A percentile compares a stretch with the other conserved stretches of the same genome.
Conservation (phyloP, 2,888 invertebrate genomes). For the Hemaris fuciformis region DNA sequence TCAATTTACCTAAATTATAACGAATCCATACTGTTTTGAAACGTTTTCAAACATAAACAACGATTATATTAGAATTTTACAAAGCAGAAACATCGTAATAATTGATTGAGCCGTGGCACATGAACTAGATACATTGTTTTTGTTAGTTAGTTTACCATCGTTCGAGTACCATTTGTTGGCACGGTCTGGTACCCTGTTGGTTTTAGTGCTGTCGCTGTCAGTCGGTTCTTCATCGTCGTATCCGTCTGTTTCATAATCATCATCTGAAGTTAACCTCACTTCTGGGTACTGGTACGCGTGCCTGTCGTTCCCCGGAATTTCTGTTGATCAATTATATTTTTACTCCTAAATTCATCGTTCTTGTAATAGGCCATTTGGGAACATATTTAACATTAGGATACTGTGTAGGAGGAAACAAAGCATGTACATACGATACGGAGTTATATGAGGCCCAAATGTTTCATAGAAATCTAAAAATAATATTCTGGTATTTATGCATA, state of each 20-base stretch:
- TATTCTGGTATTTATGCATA: too few species aligned
- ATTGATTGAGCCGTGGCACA: constrained; percentile 23
- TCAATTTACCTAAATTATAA: constrained; percentile 30
- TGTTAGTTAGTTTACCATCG: constrained; percentile 59
- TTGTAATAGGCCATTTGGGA: not conserved
- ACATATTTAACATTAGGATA: not conserved
- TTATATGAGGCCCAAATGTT: not conserved
- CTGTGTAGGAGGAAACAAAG: not conserved
- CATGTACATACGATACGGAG: not conserved
- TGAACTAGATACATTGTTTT: constrained; percentile 28
- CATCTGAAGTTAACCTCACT: constrained; percentile 62
- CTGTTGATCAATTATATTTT: constrained; percentile 36
- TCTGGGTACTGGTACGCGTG: constrained; percentile 71
- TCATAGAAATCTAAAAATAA: not conserved
- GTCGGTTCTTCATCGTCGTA: constrained; percentile 62
- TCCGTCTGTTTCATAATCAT: constrained; percentile 67
- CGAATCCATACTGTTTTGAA: constrained; percentile 12
- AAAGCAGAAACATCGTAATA: constrained; percentile 44
- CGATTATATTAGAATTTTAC: constrained; percentile 37
- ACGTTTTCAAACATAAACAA: constrained; percentile 16
- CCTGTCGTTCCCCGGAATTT: constrained; percentile 76
- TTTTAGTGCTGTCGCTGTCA: constrained; percentile 58
- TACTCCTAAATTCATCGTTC: not conserved
- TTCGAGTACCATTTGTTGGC: constrained; percentile 79
- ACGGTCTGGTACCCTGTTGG: constrained; percentile 72